Percentiles rank a stretch among this genome's conserved stretches.
These are phyloP conservation scores for Chiridota heheva DNA, from an alignment of 35 echinoderm and acorn worm genomes.

Conservation along the genomic window DNA sequence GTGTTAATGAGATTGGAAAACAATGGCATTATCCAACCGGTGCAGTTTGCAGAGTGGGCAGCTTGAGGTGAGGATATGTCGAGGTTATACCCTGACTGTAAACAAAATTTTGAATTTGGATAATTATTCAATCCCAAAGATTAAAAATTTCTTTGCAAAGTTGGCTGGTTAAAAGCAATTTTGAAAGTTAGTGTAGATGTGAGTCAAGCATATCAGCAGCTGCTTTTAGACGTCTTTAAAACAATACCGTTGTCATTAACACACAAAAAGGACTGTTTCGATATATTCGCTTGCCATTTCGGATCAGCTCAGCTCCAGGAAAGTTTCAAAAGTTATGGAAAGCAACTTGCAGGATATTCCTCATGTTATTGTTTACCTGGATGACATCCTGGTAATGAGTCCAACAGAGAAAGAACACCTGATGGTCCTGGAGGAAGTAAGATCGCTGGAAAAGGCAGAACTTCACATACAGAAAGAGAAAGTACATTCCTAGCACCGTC, in stretches of 20 bases:
- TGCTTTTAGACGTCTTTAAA: conserved; percentile 24
- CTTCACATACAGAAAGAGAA: conserved; percentile 25
- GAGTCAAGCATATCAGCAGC: conserved; percentile 35
- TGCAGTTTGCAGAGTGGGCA: conserved; percentile 36
- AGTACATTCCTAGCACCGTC: conserved; percentile 12
- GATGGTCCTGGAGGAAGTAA: neutral
- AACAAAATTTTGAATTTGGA: conserved; percentile 26
- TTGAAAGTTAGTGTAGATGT: conserved; percentile 27
- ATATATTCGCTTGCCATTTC: conserved; percentile 55
- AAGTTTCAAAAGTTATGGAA: conserved; percentile 57
- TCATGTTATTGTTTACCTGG: neutral
- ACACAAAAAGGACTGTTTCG: conserved; percentile 58
- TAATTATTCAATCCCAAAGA: conserved; percentile 49
- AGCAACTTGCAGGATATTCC: conserved; percentile 9
- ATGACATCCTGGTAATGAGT: conserved; percentile 59
- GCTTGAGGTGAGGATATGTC: conserved; percentile 46
- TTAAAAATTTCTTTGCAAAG: conserved; percentile 45
- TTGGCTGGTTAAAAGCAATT: conserved; percentile 32
- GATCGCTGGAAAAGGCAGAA: neutral
- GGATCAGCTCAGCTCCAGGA: conserved; percentile 35
- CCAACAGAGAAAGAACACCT: conserved; percentile 32
- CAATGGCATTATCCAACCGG: conserved; percentile 5
- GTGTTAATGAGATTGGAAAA: conserved; percentile 11
- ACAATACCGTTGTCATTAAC: conserved; percentile 1
- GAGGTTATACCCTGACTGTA: conserved; percentile 50